Evolutionary conservation across 2,888 invertebrate species (phyloP).

Genomic region (Drosophila macrospina): DNA sequence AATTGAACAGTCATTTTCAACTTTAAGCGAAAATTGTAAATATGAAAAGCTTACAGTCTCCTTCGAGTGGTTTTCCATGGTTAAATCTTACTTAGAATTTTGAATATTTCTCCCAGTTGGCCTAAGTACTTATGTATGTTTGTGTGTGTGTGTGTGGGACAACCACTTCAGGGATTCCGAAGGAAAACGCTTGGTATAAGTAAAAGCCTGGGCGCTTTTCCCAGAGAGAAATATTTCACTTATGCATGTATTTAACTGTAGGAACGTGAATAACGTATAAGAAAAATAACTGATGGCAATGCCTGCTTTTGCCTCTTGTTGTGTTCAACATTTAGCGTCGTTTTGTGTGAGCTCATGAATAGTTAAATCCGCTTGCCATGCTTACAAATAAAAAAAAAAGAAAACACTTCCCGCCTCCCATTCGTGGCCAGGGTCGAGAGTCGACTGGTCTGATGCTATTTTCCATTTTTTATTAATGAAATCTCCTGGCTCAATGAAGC

Average conservation of each 20-base stretch:
- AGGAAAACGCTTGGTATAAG: slow-evolving; percentile 40
- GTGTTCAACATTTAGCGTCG: slow-evolving; percentile 50
- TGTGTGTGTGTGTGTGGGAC: slow-evolving; percentile 2
- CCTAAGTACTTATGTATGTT: background rate
- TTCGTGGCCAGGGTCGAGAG: background rate
- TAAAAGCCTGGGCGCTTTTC: slow-evolving; percentile 48
- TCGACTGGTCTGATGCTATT: slow-evolving; percentile 45
- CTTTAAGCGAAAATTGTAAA: slow-evolving; percentile 4
- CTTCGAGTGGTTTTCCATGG: background rate
- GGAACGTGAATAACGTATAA: slow-evolving; percentile 19
- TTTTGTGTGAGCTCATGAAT: slow-evolving; percentile 72
- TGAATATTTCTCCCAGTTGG: slow-evolving; percentile 20
- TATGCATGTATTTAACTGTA: slow-evolving; percentile 59
- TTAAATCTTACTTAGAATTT: slow-evolving; percentile 13
- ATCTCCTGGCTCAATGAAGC: slow-evolving; percentile 81
- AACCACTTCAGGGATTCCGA: slow-evolving; percentile 19
- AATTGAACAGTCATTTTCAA: background rate
- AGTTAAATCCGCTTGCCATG: slow-evolving; percentile 71
- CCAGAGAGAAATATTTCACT: slow-evolving; percentile 46
- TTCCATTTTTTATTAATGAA: slow-evolving; percentile 81
- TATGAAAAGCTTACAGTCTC: slow-evolving; percentile 17
- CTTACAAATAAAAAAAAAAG: slow-evolving; percentile 29
- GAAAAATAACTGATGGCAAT: slow-evolving; percentile 19
- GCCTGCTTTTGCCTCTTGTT: slow-evolving; percentile 14
- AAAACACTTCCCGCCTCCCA: background rate